A percentile compares a stretch with the other conserved stretches of the same genome.
phyloP scores from a whole-genome alignment of 2,113 vertebrate genomes.

The Lamprologus sp. region DNA sequence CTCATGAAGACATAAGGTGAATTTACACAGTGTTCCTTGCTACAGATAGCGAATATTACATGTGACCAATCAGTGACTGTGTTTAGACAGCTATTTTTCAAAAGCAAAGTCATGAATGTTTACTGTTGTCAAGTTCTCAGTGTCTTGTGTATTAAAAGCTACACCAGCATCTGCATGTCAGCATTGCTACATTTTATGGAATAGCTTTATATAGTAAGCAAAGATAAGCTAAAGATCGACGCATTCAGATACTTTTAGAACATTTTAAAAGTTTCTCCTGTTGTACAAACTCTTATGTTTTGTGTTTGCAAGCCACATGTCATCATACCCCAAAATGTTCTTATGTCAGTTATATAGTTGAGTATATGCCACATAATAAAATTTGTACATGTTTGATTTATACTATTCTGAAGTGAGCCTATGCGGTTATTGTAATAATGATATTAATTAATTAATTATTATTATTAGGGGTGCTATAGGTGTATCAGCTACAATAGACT shows the following conservation, averaged over 20 bases:
- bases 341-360: background rate
- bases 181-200: background rate
- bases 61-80: background rate
- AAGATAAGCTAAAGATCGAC: conserved; percentile 41
- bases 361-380: conserved; percentile 20
- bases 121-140: conserved; percentile 19
- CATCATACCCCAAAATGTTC: background rate
- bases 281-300: background rate
- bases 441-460: background rate
- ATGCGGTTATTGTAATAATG: background rate
- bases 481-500: background rate
- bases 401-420: background rate
- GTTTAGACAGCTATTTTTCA: background rate
- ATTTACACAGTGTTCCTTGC: background rate
- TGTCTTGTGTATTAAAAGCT: background rate
- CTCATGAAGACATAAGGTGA: background rate
- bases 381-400: background rate
- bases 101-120: conserved; percentile 2
- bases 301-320: background rate
- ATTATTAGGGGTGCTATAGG: background rate
- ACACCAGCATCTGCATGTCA: background rate
- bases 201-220: conserved; percentile 15
- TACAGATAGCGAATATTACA: background rate
- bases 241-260: background rate
- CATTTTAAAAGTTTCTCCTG: background rate